Conservation (phyloP, 2,888 invertebrate genomes). For the Aporophyla nigra region DNA sequence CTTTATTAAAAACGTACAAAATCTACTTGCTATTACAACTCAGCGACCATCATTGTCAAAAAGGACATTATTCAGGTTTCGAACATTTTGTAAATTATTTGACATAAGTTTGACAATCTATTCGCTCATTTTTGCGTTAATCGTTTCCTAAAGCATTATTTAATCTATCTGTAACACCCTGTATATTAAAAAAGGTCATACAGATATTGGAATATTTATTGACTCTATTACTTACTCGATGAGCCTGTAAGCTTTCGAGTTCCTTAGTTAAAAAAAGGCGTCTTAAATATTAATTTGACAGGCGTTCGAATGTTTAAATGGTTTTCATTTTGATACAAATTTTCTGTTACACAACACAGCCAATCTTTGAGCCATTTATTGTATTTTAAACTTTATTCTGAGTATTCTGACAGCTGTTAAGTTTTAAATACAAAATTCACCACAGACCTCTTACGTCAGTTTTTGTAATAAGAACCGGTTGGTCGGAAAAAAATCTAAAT, state of each 20-base stretch:
- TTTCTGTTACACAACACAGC: neutral
- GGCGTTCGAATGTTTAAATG: neutral
- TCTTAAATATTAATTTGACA: constrained; percentile 24
- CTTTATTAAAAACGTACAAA: too few relatives aligned
- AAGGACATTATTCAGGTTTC: too few relatives aligned
- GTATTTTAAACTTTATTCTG: neutral
- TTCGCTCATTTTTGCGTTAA: neutral
- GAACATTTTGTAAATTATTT: too few relatives aligned
- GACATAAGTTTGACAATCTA: neutral
- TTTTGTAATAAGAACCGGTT: neutral
- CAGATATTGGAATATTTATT: neutral
- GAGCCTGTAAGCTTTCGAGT: neutral
- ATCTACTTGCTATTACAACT: too few relatives aligned
- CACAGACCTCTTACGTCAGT: neutral
- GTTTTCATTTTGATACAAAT: constrained; percentile 12
- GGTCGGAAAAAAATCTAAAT: neutral
- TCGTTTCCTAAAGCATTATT: neutral
- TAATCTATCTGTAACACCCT: neutral
- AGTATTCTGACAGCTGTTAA: neutral
- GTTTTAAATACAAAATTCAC: neutral
- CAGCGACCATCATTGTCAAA: too few relatives aligned
- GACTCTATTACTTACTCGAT: neutral
- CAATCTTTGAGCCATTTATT: neutral
- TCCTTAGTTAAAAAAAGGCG: constrained; percentile 17
- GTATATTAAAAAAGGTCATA: neutral